Conservation (phyloP, 2,113 vertebrate genomes). For the Scophthalmus maximus region DNA sequence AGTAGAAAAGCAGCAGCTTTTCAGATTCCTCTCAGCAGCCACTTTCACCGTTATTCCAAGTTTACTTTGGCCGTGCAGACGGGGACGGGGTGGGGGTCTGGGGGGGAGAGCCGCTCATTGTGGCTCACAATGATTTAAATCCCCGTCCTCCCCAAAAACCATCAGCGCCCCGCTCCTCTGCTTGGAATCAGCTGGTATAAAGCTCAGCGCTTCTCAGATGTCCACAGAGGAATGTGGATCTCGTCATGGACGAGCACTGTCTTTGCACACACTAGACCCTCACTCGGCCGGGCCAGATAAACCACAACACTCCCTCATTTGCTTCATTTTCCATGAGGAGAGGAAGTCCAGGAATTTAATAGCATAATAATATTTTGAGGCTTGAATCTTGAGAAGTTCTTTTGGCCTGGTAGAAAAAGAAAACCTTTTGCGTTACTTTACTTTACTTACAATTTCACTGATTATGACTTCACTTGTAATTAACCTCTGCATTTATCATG, state of each 20-base stretch:
- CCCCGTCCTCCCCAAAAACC: slow-evolving; percentile 41
- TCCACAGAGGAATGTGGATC: slow-evolving; percentile 68
- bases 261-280: slow-evolving; percentile 58
- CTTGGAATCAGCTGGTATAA: slow-evolving; percentile 72
- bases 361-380: slow-evolving; percentile 36
- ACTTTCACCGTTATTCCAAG: slow-evolving; percentile 21
- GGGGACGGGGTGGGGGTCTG: neutral
- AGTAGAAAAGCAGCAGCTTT: slow-evolving; percentile 13
- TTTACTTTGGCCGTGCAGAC: slow-evolving; percentile 30
- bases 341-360: slow-evolving; percentile 71
- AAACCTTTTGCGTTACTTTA: slow-evolving; percentile 23
- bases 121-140: slow-evolving; percentile 44
- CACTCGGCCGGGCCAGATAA: slow-evolving; percentile 72
- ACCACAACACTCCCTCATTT: slow-evolving; percentile 68
- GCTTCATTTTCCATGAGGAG: slow-evolving; percentile 66
- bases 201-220: slow-evolving; percentile 72
- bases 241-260: slow-evolving; percentile 58
- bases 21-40: slow-evolving; percentile 10
- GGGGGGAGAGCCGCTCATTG: slow-evolving; percentile 21
- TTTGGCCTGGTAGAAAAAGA: slow-evolving; percentile 2
- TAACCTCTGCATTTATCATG: neutral
- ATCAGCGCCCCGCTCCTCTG: slow-evolving; percentile 25
- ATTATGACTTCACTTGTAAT: neutral
- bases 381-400: slow-evolving; percentile 39
- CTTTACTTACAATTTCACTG: slow-evolving; percentile 16